phyloP scores from a whole-genome alignment of 2,113 vertebrate species.

The Mirounga angustirostris region DNA sequence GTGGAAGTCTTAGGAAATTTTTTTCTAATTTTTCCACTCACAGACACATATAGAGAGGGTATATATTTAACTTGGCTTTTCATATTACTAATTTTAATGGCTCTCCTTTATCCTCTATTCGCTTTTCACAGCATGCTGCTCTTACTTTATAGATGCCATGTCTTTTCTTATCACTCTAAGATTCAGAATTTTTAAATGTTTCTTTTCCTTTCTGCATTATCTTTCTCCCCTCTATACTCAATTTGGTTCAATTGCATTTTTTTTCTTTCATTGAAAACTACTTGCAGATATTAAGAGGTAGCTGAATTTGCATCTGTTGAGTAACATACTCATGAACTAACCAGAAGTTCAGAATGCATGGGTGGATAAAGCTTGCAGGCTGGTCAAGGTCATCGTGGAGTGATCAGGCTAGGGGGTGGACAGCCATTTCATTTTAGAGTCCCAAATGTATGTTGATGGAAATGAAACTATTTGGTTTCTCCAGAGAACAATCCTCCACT shows the following conservation, averaged over 20 bases:
- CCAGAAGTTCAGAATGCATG: no score
- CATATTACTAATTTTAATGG: not conserved
- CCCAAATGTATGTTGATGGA: not conserved
- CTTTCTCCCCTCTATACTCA: not conserved
- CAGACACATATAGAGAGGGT: not conserved
- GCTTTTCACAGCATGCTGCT: no score
- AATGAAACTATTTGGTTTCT: not conserved
- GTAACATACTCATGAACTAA: not conserved
- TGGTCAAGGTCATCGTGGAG: rapidly evolving
- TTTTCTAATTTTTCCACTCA: not conserved
- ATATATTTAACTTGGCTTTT: not conserved
- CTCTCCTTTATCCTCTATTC: not conserved
- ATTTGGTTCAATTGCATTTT: not conserved
- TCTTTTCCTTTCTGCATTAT: not conserved
- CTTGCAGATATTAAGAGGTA: not conserved
- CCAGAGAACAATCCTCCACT: not conserved
- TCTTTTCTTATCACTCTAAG: not conserved
- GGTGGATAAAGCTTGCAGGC: rapidly evolving
- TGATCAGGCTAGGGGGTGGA: no score
- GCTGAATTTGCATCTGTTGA: not conserved
- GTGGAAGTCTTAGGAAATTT: not conserved
- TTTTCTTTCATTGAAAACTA: not conserved
- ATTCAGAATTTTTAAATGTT: not conserved
- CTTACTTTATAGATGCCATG: not conserved
- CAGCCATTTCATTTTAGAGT: not conserved